These are phyloP conservation scores for Prionailurus bengalensis DNA, from an alignment of 2,113 vertebrate species.

Conservation along the genomic window DNA sequence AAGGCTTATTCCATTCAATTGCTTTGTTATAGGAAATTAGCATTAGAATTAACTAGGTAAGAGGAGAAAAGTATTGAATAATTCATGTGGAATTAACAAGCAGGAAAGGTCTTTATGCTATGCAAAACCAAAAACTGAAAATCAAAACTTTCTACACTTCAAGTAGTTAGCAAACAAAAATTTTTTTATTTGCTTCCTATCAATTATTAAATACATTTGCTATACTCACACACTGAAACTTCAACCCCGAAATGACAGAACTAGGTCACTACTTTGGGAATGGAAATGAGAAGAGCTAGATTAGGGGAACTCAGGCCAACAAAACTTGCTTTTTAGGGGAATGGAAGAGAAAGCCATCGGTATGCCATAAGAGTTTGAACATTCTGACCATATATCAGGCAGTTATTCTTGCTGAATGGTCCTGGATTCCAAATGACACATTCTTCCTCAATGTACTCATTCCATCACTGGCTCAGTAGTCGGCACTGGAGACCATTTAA, in stretches of 20 bases:
- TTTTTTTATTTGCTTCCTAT: slow-evolving; percentile 12
- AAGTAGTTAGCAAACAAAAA: slow-evolving; percentile 22
- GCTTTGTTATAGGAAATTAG: slow-evolving; percentile 35
- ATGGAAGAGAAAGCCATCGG: not conserved
- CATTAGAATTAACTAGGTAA: slow-evolving; percentile 32
- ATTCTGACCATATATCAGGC: slow-evolving; percentile 60
- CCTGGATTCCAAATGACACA: slow-evolving; percentile 55
- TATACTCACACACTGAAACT: slow-evolving; percentile 15
- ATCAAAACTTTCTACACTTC: slow-evolving; percentile 31
- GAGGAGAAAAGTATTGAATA: not conserved
- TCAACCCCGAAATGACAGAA: not conserved
- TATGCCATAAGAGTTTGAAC: not conserved
- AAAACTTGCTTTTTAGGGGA: slow-evolving; percentile 9
- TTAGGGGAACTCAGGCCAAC: not conserved
- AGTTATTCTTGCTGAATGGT: slow-evolving; percentile 60
- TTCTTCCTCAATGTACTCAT: slow-evolving; percentile 55
- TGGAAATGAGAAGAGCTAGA: not conserved
- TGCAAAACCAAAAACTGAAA: slow-evolving; percentile 57
- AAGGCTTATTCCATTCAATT: slow-evolving; percentile 24
- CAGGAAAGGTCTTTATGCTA: not conserved
- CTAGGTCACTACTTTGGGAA: not conserved
- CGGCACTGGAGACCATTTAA: slow-evolving; percentile 46
- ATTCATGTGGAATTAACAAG: not conserved
- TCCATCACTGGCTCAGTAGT: slow-evolving; percentile 60
- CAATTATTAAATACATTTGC: slow-evolving; percentile 28